Evolutionary conservation across 1,140 invertebrate genomes (phyloP), one percentile per base, ranked within the genome.

Genomic region (Drosophila ironensis): DNA sequence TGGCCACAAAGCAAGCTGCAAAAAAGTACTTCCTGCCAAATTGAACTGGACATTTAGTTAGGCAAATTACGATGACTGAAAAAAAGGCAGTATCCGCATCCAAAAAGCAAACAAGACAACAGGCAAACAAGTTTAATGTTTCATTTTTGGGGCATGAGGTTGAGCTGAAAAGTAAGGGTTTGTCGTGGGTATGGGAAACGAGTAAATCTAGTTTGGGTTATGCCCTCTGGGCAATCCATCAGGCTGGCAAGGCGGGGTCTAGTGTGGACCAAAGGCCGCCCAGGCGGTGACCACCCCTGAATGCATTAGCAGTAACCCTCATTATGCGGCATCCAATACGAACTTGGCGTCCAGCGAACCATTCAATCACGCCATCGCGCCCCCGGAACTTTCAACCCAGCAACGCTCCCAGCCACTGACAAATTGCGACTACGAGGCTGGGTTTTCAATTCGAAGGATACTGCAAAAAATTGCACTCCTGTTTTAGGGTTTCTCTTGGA

Each of bases 261-360:
- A n/a, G n/a, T n/a, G n/a, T 44, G 24, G 42, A 47, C 46, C 40
- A 54, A 51, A 46, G 47, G 59, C 27, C n/a, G n/a, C n/a, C 48
- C 46, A 72, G 51, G 40, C 33, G 28, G 28, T 46, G 53, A 22
- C 51, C 45, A 68, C 30, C 66, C 46, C 66, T 51, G 53, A 46
- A 64, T 84, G 77, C 77, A 82, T 82, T 82, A 82, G 78, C 77
- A 60, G 78, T 82, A 82, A 82, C 78, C 84, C 78, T 82, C 73
- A 82, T 82, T 82, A 82, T 78, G 72, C 30, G 37, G 54, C 56
- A 52, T 44, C 42, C 40, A 14, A 46, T 44, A 27, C 14, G 27
- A 24, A 52, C 20, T 38, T 27, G 48, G 54, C 40, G 53, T 44
- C 53, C 57, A 52, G 67, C 67, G 69, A 82, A 47, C 78, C 78